These are phyloP conservation scores for Agapostemon virescens DNA, from an alignment of 2,888 invertebrate species.

Conservation along the genomic window DNA sequence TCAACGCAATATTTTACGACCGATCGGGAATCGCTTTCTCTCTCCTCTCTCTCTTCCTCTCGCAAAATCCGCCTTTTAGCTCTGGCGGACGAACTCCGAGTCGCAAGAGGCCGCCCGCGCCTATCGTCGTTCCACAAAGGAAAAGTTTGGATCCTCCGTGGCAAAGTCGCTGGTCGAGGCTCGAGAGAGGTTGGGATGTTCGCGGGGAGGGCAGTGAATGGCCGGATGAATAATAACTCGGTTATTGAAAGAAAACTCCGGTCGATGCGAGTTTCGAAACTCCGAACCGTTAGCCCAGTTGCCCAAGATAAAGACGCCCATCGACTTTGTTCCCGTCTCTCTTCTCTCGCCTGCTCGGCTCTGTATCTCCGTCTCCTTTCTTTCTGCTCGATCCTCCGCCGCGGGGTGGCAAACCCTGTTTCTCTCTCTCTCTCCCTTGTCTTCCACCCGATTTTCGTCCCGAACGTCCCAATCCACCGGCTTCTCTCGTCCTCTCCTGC, in stretches of 20 bases:
- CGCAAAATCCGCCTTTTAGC: background rate
- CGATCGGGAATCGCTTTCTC: conserved; percentile 38
- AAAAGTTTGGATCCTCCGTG: background rate
- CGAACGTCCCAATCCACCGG: conserved; percentile 36
- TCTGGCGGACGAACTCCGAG: background rate
- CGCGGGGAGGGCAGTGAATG: conserved; percentile 65
- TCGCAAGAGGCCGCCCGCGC: background rate
- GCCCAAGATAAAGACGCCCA: conserved; percentile 41
- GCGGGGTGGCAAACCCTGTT: conserved; percentile 6
- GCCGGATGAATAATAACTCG: conserved; percentile 70
- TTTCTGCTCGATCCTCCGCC: conserved; percentile 24
- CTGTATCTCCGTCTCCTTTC: conserved; percentile 21
- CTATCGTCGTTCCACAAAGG: background rate
- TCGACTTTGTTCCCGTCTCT: conserved; percentile 20
- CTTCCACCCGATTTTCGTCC: conserved; percentile 1
- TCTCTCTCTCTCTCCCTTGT: background rate
- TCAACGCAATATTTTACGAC: conserved; percentile 46
- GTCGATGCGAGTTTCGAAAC: conserved; percentile 69
- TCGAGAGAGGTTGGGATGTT: background rate
- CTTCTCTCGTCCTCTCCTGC: conserved; percentile 38
- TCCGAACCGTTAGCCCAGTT: conserved; percentile 75
- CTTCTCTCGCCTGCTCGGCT: background rate
- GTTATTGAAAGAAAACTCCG: conserved; percentile 72
- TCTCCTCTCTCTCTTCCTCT: background rate
- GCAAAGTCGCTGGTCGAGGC: background rate